A percentile compares a stretch with the other conserved stretches of the same genome.
phyloP scores from a whole-genome alignment of 2,113 vertebrate species.

The Himantopus leucocephalus region DNA sequence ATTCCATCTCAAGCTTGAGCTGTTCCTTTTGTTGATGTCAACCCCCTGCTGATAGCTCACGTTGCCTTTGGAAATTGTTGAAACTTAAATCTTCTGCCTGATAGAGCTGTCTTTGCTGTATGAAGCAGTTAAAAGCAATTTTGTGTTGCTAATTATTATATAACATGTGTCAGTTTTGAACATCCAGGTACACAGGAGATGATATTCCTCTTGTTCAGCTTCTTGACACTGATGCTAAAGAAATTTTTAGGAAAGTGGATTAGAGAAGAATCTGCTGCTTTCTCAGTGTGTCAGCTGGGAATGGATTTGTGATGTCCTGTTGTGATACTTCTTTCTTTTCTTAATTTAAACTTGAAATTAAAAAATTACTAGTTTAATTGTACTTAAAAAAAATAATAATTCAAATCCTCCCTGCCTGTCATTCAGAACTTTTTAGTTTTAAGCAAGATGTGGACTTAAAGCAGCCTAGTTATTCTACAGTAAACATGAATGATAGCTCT shows the following conservation, averaged over 20 bases:
- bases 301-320: background rate
- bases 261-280: background rate
- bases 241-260: background rate
- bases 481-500: background rate
- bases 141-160: slow-evolving; percentile 8
- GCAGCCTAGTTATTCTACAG: background rate
- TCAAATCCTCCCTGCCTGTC: background rate
- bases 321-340: background rate
- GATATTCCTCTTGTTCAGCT: background rate
- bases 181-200: background rate
- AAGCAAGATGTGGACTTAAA: background rate
- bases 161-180: background rate
- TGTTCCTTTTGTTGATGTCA: slow-evolving; percentile 51
- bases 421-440: background rate
- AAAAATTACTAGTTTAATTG: background rate
- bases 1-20: slow-evolving; percentile 22
- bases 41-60: background rate
- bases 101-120: background rate
- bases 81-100: background rate
- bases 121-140: slow-evolving; percentile 7
- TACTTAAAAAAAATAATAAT: background rate
- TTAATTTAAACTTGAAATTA: background rate
- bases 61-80: background rate
- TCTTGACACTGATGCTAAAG: background rate
- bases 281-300: background rate